Conservation (phyloP, 2,888 invertebrate species). For the Xylota sylvarum region DNA sequence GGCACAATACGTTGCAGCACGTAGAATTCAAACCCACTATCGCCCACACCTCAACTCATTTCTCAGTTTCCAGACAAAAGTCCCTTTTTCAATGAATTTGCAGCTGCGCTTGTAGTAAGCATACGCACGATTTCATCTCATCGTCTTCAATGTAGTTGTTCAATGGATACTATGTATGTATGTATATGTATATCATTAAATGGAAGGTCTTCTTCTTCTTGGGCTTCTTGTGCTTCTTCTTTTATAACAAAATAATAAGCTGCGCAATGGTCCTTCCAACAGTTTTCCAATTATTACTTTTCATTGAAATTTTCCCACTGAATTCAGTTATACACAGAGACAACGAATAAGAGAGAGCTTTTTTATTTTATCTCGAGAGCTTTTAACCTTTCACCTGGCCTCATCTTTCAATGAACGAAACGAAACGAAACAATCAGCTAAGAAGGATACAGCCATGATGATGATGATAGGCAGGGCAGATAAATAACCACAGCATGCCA, state of each 20-base stretch:
- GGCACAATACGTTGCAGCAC: neutral
- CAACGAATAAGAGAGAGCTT: slow-evolving; percentile 11
- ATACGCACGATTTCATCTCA: slow-evolving; percentile 17
- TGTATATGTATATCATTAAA: neutral
- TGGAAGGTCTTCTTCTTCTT: neutral
- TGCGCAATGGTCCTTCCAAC: slow-evolving; percentile 65
- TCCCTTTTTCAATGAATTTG: slow-evolving; percentile 32
- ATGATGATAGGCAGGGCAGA: slow-evolving; percentile 35
- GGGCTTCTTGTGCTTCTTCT: neutral
- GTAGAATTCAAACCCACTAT: neutral
- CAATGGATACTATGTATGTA: slow-evolving; percentile 12
- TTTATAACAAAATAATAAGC: slow-evolving; percentile 22
- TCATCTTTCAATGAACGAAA: slow-evolving; percentile 23
- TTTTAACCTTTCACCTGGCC: slow-evolving; percentile 48
- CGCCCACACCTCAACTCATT: slow-evolving; percentile 7
- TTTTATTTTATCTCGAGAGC: slow-evolving; percentile 1
- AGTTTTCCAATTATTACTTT: slow-evolving; percentile 60
- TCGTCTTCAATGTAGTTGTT: slow-evolving; percentile 25
- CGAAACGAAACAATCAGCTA: slow-evolving; percentile 21
- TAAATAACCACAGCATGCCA: slow-evolving; percentile 47
- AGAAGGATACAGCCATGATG: slow-evolving; percentile 15
- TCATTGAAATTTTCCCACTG: slow-evolving; percentile 41
- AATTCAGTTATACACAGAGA: neutral
- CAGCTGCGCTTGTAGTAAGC: neutral
- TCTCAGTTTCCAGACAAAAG: neutral